phyloP scores from a whole-genome alignment of 2,113 vertebrate genomes.

The Pavo muticus region DNA sequence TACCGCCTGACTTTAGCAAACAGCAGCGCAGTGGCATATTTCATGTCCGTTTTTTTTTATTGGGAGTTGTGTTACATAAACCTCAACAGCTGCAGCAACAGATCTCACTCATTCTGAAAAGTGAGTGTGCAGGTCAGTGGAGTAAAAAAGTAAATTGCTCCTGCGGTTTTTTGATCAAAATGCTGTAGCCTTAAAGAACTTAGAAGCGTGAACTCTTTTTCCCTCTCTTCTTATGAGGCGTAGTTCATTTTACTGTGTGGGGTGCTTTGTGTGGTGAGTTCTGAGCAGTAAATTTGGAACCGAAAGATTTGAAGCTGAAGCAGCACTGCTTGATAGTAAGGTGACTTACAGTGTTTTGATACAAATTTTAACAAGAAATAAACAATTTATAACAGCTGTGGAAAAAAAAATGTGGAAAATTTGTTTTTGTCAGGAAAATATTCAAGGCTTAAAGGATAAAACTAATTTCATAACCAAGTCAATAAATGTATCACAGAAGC shows the following conservation, averaged over 20 bases:
- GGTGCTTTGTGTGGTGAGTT: not conserved
- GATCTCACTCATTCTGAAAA: constrained; percentile 48
- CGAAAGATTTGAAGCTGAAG: not conserved
- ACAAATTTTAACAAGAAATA: not conserved
- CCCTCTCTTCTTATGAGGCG: not conserved
- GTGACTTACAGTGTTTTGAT: not conserved
- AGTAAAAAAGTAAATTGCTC: constrained; percentile 54
- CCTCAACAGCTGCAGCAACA: not conserved
- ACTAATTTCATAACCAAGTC: not conserved
- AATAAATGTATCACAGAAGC: not conserved
- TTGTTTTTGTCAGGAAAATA: not conserved
- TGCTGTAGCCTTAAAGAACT: constrained; percentile 35
- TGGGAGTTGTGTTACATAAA: constrained; percentile 22
- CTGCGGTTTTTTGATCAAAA: constrained; percentile 68
- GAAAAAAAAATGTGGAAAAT: not conserved
- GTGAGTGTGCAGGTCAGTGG: constrained; percentile 19
- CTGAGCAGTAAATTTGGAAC: constrained; percentile 36
- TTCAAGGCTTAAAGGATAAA: not conserved
- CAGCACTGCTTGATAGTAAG: not conserved
- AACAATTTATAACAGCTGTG: not conserved
- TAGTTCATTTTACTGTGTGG: constrained; percentile 30
- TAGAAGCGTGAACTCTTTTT: not conserved
- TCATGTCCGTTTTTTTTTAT: not conserved
- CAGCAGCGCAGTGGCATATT: not conserved
- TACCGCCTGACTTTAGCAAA: not conserved